Evolutionary conservation across 2,113 vertebrate species (phyloP).

Genomic region (Scolopax mira): DNA sequence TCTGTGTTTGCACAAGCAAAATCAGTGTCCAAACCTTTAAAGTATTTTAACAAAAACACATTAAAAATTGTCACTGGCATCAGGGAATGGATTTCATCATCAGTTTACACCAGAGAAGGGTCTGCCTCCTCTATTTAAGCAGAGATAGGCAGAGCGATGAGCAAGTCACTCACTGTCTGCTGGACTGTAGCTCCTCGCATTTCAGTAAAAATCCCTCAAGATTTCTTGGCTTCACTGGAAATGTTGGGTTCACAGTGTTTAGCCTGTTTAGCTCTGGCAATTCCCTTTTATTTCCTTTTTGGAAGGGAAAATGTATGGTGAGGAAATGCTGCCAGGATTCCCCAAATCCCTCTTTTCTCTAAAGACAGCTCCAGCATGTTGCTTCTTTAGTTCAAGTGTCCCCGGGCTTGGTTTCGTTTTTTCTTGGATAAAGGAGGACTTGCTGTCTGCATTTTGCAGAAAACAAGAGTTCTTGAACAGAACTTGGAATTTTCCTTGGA

Average conservation of each 20-base stretch:
- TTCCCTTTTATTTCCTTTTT: slow-evolving; percentile 28
- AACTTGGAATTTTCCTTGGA: not conserved
- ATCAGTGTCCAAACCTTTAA: not conserved
- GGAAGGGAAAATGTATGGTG: not conserved
- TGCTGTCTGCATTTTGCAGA: not conserved
- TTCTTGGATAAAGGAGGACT: not conserved
- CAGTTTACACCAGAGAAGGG: not conserved
- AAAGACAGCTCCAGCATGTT: not conserved
- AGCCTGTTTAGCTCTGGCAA: not conserved
- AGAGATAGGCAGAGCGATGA: not conserved
- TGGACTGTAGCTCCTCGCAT: not conserved
- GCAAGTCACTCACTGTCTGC: not conserved
- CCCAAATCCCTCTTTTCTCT: slow-evolving; percentile 4
- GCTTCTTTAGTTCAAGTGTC: not conserved
- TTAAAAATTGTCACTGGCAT: not conserved
- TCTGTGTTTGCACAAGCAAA: not conserved
- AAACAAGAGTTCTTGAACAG: not conserved
- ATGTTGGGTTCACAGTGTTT: not conserved
- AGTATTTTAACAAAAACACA: not conserved
- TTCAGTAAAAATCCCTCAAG: not conserved
- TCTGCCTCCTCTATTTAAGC: not conserved
- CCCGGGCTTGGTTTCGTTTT: not conserved
- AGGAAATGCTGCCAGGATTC: slow-evolving; percentile 10
- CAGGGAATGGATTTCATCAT: not conserved
- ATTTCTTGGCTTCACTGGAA: not conserved